phyloP scores from a whole-genome alignment of 2,113 vertebrate genomes.

The Collichthys lucidus region DNA sequence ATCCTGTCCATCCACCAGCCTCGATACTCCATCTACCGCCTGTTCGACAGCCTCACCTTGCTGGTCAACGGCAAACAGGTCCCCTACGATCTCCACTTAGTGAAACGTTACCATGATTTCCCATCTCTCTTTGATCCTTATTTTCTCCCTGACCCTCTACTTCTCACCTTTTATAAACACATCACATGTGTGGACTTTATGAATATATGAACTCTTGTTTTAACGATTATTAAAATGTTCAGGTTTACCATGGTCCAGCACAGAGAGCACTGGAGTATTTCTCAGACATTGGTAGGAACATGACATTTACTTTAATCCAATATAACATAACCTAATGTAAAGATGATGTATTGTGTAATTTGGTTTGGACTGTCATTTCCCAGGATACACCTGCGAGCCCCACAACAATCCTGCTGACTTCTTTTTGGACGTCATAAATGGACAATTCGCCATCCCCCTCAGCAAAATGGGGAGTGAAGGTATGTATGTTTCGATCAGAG shows the following conservation, averaged over 20 bases:
- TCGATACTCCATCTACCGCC: slow-evolving; percentile 93
- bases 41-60: slow-evolving; percentile 86
- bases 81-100: background rate
- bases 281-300: slow-evolving; percentile 83
- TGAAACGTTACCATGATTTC: background rate
- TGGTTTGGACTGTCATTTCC: slow-evolving; percentile 15
- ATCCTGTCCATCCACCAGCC: slow-evolving; percentile 98
- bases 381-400: slow-evolving; percentile 91
- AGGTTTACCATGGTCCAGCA: slow-evolving; percentile 91
- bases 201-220: background rate
- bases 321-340: rapidly evolving
- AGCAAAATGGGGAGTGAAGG: slow-evolving; percentile 34
- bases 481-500: background rate
- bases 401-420: slow-evolving; percentile 98
- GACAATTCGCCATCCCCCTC: slow-evolving; percentile 84
- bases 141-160: background rate
- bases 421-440: slow-evolving; percentile 95
- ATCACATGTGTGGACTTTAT: background rate
- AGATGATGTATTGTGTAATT: rapidly evolving
- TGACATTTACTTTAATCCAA: background rate
- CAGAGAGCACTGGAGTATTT: slow-evolving; percentile 87
- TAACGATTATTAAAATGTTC: slow-evolving; percentile 47
- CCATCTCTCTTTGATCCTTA: background rate
- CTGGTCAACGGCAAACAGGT: slow-evolving; percentile 78
- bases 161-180: background rate